These are phyloP conservation scores for Anthophora plumipes DNA, from an alignment of 2,888 invertebrate genomes.

Conservation along the genomic window DNA sequence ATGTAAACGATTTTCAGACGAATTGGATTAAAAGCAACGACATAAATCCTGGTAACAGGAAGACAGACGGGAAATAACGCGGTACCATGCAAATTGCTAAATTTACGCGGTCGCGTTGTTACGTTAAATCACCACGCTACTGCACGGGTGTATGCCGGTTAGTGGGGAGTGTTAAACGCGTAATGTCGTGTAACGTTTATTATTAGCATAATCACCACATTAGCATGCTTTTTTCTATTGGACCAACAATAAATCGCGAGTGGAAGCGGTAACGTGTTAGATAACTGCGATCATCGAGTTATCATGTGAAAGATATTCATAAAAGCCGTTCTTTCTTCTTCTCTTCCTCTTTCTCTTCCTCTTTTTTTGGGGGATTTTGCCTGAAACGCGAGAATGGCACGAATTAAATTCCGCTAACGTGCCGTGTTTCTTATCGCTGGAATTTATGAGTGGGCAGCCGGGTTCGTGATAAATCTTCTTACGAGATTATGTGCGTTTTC, in stretches of 20 bases:
- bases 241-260: constrained; percentile 16
- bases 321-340: neutral
- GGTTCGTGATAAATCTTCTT: constrained; percentile 25
- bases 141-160: neutral
- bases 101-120: constrained; percentile 50
- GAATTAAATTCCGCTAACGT: constrained; percentile 35
- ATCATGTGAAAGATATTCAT: constrained; percentile 10
- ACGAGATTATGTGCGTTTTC: constrained; percentile 22
- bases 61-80: constrained; percentile 43
- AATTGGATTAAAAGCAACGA: constrained; percentile 43
- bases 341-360: neutral
- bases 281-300: constrained; percentile 32
- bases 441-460: constrained; percentile 8
- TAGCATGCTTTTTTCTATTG: constrained; percentile 42
- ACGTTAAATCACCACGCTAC: constrained; percentile 46
- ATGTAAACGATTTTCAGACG: constrained; percentile 30
- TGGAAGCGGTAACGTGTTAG: neutral
- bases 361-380: neutral
- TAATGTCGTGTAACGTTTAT: constrained; percentile 52
- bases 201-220: constrained; percentile 53
- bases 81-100: constrained; percentile 55
- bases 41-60: constrained; percentile 38
- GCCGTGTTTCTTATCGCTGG: constrained; percentile 30
- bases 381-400: neutral
- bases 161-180: constrained; percentile 39